Base-by-base conservation (phyloP, 2,888 invertebrate genomes). In the Sicus ferrugineus region DNA sequence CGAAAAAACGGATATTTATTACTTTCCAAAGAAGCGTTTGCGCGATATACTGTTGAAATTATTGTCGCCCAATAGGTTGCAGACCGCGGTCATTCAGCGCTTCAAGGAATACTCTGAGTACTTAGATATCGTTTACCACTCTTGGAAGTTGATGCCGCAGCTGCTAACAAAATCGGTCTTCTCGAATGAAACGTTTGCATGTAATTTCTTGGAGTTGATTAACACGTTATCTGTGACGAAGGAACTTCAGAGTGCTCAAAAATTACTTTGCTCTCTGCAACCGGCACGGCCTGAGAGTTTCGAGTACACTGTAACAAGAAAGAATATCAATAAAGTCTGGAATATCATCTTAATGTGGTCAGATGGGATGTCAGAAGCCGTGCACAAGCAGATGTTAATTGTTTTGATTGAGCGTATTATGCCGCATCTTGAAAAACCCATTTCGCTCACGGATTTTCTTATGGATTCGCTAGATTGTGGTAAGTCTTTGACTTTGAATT, bases 401-500 rank as follows among this genome's bases (percentile, higher is more conserved):
- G 89, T 94, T 67, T 86, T 98, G 14, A 89, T 96, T 64, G 95
- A 96, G 82, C 88, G 92, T 67, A 89, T 96, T 30, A 88, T 97
- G 87, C 90, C 92, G 21, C 89, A 94, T 83, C 88, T 97, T 75
- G 89, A 90, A 48, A 91, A 91, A 77, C 96, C 97, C 11, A 87
- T 95, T 67, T 87, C 93, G 72, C 88, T 97, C 76, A 95, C 96
- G 2, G 97, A 97, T 83, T 96, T 96, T 86, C 88, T 98, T 26
- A 94, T 96, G 88, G 92, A 95, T 79, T 94, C 95, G 1, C 89
- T 96, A 74, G 93, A 95, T 80, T 89, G 91, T 59, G 93, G 93
- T 91, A 81, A 80, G 73, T 65, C 14, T 6, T n/a, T 50, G 16
- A 23, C 19, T 61, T 11, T 1, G 19, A 19, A 34, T 19, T 21